Conservation (phyloP, 1,140 invertebrate species). For the Drosophila grimshawi region DNA sequence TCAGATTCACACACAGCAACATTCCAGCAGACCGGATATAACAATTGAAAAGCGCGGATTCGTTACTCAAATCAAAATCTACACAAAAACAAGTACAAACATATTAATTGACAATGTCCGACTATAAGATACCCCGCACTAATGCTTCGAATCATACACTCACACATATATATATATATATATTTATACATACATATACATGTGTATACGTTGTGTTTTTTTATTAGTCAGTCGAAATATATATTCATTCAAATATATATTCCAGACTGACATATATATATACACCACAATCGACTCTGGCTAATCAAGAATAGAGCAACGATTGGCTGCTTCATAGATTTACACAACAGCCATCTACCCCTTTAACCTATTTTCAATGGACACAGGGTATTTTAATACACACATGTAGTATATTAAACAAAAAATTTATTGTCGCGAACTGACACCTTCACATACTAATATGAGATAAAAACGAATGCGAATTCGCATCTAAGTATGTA, state of each 20-base stretch:
- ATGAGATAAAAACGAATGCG: background rate
- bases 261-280: background rate
- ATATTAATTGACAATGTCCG: background rate
- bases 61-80: constrained; percentile 43
- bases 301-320: no score
- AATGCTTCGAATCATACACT: background rate
- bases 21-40: constrained; percentile 79
- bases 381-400: background rate
- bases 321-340: no score
- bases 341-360: no score
- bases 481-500: background rate
- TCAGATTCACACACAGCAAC: constrained; percentile 58
- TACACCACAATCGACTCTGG: constrained; percentile 8
- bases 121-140: background rate
- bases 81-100: constrained; percentile 35
- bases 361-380: no score
- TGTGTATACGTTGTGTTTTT: no score
- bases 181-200: no score
- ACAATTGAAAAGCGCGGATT: constrained; percentile 74
- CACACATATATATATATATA: no score
- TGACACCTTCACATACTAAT: background rate
- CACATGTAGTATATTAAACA: constrained; percentile 20
- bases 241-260: no score
- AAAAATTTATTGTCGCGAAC: constrained; percentile 47
- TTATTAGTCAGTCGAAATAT: no score